Conservation (phyloP, 1,140 invertebrate genomes). For the Dryas iulia region DNA sequence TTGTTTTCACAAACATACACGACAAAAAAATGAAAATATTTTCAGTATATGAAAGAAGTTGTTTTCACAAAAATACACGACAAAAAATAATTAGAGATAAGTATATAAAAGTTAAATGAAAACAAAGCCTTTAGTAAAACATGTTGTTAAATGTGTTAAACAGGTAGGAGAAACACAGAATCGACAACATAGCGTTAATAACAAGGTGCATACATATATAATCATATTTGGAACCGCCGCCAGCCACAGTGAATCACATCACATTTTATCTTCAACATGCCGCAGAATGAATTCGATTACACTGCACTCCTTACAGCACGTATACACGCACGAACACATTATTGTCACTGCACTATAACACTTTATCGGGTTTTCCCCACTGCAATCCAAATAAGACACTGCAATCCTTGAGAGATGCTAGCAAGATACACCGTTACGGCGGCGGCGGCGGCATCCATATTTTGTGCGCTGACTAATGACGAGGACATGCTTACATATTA, state of each 20-base stretch:
- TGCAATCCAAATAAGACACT: conserved; percentile 76
- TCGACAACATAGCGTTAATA: conserved; percentile 56
- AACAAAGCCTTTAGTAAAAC: conserved; percentile 22
- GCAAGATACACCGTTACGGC: conserved; percentile 51
- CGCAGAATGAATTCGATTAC: conserved; percentile 38
- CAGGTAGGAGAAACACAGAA: conserved; percentile 32
- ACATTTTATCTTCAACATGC: conserved; percentile 27
- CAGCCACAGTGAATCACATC: conserved; percentile 54
- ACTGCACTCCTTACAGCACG: conserved; percentile 65
- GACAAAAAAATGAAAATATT: not conserved
- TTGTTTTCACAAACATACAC: not conserved
- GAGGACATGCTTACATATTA: conserved; percentile 53
- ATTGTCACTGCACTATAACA: conserved; percentile 67
- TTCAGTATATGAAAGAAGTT: not conserved
- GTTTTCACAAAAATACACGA: not conserved
- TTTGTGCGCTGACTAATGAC: conserved; percentile 56
- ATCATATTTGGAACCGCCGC: conserved; percentile 66
- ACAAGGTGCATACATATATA: conserved; percentile 68
- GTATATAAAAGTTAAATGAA: conserved; percentile 1
- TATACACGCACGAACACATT: conserved; percentile 58
- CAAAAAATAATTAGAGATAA: not conserved
- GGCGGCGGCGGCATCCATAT: conserved; percentile 68
- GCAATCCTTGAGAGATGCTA: conserved; percentile 64
- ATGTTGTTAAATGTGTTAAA: conserved; percentile 36
- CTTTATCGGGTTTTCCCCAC: conserved; percentile 61